A percentile compares a stretch with the other conserved stretches of the same genome.
Conservation (phyloP, 35 echinoderm and acorn worm species). For the Heliocidaris tuberculata region DNA sequence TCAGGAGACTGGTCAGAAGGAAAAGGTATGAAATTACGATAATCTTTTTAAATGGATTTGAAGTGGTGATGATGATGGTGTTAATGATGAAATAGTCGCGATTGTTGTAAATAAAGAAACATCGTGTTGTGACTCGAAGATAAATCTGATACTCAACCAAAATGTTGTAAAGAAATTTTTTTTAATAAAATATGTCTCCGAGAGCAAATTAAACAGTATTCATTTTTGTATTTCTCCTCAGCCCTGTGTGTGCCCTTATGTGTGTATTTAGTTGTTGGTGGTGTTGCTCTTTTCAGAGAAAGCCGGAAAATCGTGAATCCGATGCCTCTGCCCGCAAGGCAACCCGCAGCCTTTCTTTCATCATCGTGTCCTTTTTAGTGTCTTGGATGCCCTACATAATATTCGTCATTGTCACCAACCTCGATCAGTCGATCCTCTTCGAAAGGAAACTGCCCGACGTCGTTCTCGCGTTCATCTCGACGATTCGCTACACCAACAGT, state of each 20-base stretch:
- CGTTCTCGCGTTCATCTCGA: not conserved
- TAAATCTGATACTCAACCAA: too few species aligned
- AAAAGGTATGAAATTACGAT: not conserved
- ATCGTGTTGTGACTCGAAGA: too few species aligned
- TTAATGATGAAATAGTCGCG: too few species aligned
- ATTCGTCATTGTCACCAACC: not conserved
- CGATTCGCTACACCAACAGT: constrained; percentile 16
- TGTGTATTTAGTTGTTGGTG: too few species aligned
- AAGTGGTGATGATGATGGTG: too few species aligned
- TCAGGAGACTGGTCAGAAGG: not conserved
- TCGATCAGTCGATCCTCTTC: not conserved
- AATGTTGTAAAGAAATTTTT: too few species aligned
- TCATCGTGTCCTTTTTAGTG: not conserved
- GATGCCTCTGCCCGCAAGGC: not conserved
- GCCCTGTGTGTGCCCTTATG: too few species aligned
- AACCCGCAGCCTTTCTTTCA: not conserved
- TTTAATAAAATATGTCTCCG: too few species aligned
- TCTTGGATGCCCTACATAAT: constrained; percentile 9
- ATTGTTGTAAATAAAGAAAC: too few species aligned
- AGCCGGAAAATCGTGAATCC: not conserved
- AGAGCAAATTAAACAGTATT: too few species aligned
- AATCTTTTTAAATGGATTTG: too few species aligned
- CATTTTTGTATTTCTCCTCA: too few species aligned
- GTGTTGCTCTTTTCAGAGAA: not conserved
- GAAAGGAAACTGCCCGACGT: not conserved